phyloP scores from a whole-genome alignment of 2,113 vertebrate species.

The Panurus biarmicus region DNA sequence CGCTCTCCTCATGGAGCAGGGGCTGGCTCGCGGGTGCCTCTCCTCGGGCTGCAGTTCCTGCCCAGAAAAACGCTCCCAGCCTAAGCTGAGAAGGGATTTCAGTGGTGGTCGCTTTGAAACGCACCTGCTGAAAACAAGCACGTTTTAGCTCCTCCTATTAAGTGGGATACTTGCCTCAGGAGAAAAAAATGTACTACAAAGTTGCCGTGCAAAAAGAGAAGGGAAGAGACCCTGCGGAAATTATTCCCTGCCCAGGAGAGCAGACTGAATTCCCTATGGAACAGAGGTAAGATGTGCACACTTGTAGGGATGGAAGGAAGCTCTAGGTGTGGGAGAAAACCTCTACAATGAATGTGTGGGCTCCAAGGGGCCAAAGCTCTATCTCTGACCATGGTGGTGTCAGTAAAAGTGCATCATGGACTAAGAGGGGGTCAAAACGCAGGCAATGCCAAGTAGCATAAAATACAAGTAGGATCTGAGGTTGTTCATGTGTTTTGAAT shows the following conservation, averaged over 20 bases:
- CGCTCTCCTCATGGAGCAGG: neutral
- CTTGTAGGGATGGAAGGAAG: neutral
- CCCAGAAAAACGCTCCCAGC: neutral
- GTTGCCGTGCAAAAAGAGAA: neutral
- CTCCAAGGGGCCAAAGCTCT: neutral
- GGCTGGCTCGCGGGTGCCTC: no score
- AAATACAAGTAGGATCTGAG: neutral
- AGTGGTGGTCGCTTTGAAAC: neutral
- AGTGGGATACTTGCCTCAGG: neutral
- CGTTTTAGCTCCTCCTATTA: neutral
- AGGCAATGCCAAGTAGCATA: neutral
- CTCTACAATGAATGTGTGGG: no score
- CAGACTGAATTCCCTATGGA: neutral
- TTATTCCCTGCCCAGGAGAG: neutral
- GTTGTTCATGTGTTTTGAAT: neutral
- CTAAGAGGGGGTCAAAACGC: neutral
- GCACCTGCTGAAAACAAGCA: neutral
- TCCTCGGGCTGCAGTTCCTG: rapidly evolving
- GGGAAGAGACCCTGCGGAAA: neutral
- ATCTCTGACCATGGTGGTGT: neutral
- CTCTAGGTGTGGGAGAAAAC: neutral
- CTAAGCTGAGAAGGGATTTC: neutral
- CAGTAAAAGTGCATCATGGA: neutral
- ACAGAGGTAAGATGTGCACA: neutral
- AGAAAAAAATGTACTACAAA: neutral